phyloP scores from a whole-genome alignment of 2,888 invertebrate species.

The Ashinkailepas kermadecensis region DNA sequence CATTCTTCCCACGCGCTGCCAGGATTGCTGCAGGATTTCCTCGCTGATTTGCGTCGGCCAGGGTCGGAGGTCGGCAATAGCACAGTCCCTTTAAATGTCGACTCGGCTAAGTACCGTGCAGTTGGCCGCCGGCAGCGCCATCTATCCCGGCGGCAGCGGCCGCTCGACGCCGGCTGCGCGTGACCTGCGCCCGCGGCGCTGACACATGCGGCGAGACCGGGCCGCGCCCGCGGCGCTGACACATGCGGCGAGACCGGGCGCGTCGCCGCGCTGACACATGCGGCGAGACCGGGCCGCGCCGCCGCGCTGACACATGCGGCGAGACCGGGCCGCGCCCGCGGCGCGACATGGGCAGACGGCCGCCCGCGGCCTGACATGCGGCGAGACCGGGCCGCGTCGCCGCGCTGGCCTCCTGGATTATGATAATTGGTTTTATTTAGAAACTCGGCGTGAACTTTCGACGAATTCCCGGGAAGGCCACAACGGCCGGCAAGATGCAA shows the following conservation, averaged over 20 bases:
- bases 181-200: neutral
- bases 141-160: neutral
- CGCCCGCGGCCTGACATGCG: neutral
- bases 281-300: no score
- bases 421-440: constrained; percentile 5
- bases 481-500: neutral
- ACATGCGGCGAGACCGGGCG: neutral
- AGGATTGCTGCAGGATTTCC: neutral
- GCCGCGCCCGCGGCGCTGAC: neutral
- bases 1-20: neutral
- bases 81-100: neutral
- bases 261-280: no score
- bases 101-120: neutral
- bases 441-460: constrained; percentile 1
- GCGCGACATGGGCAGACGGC: no score
- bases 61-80: neutral
- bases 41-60: neutral
- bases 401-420: neutral
- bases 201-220: neutral
- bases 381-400: neutral
- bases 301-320: neutral
- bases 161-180: neutral
- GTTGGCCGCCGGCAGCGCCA: neutral
- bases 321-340: neutral
- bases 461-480: constrained; percentile 15